Evolutionary conservation across 2,888 invertebrate species (phyloP), one percentile per base, ranked within the genome.

Genomic region (Galeruca laticollis): DNA sequence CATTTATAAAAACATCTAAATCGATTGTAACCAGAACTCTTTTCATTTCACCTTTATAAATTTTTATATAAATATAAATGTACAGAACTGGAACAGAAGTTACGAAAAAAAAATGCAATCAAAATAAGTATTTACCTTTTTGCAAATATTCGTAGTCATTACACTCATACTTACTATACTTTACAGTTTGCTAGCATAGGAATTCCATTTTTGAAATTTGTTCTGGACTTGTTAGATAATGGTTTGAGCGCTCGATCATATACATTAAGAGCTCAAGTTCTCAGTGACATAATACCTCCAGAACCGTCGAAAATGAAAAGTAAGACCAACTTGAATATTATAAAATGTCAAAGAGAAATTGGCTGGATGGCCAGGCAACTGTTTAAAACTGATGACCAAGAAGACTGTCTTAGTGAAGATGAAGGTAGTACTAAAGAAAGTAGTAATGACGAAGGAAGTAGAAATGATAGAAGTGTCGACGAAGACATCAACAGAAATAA

Each of bases 321-420:
- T 43, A n/a, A n/a, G n/a, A 43, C 13, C 13, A n/a, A 43, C n/a
- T n/a, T 43, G 40, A 43, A 43, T n/a, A 43, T 43, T 43, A 43
- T 43, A 43, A 43, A 43, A 43, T 43, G 40, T n/a, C 40, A 43
- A n/a, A 13, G 40, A 43, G 40, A 43, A 43, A n/a, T 43, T 43
- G 40, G 40, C 2, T 43, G 40, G 40, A 43, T 43, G 40, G 40
- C 40, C 13, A 13, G 40, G n/a, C n/a, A 13, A n/a, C n/a, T 43
- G n/a, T n/a, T 43, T n/a, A 43, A 43, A n/a, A 43, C 40, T n/a
- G 40, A n/a, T 43, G 26, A 26, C 26, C 26, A 0, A 26, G 26
- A 26, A 26, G 26, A 26, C 26, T 1, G 26, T 26, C 26, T 26
- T 26, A 26, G 26, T 26, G 26, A 26, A 26, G 26, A 26, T 26